Evolutionary conservation across 2,888 invertebrate species (phyloP), one percentile per base, ranked within the genome.

Genomic region (Oligia fasciuncula): DNA sequence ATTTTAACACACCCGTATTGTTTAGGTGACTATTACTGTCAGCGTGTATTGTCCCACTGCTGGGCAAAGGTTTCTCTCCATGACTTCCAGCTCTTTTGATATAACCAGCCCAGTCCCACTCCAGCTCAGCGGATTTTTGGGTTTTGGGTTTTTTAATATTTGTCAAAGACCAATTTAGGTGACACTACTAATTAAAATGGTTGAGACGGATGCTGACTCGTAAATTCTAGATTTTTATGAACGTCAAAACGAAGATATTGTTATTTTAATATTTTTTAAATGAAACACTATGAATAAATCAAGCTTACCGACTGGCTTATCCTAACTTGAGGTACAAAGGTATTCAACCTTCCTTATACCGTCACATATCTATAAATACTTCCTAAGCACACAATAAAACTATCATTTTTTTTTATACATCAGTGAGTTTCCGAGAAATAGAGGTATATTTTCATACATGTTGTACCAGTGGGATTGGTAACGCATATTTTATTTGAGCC

Each of bases 401-500:
- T 74, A 60, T 29, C 9, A 19, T 51, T 66, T 70, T 62, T 29
- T 76, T 83, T 60, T 2, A 11, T 67, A 70, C 6, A 60, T 70
- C 65, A 43, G 63, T 40, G n/a, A 35, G 14, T 81, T 54, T 60
- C 65, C 23, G 4, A 35, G 49, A 77, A 76, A 49, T 40, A 54
- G 19, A 49, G 14, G 23, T 60, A 83, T 51, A 65, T 60, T 65
- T 78, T 69, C 43, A 62, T 57, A 54, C 60, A 57, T 62, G 54
- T 69, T 40, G 35, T 69, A 35, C 79, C 51, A 19, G 9, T 23
- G 65, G 69, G 65, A 69, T 51, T 73, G n/a, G 19, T 19, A 49
- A 60, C 51, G 14, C 23, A 78, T 66, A 66, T 82, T 79, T 78
- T 79, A 84, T 84, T 54, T 66, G 79, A 60, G 40, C 51, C 57